Evolutionary conservation across 2,888 invertebrate genomes (phyloP).

Genomic region (Willowsia nigromaculata): DNA sequence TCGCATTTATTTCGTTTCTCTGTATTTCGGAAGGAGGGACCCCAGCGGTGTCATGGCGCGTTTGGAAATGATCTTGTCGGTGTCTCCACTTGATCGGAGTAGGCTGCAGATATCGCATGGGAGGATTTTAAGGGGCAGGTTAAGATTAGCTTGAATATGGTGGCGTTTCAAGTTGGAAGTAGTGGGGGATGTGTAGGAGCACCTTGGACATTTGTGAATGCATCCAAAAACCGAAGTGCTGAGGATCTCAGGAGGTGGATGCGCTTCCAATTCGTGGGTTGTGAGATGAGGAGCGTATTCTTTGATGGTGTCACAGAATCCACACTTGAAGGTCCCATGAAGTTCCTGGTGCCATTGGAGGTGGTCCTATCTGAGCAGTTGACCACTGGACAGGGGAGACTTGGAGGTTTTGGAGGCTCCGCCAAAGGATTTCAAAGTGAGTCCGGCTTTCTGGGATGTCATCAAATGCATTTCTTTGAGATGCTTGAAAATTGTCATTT

Average conservation of each 20-base stretch:
- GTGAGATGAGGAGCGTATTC: not conserved
- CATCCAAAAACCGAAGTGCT: not conserved
- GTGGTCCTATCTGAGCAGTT: not conserved
- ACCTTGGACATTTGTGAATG: not conserved
- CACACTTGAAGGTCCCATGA: not conserved
- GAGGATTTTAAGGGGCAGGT: not conserved
- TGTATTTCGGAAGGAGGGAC: not conserved
- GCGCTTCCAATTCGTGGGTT: not conserved
- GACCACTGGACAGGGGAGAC: not conserved
- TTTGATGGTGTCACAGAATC: not conserved
- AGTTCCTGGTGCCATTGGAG: not conserved
- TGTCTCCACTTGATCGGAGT: not conserved
- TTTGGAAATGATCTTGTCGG: not conserved
- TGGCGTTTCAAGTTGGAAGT: not conserved
- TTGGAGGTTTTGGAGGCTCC: too few species aligned
- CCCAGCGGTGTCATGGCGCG: not conserved
- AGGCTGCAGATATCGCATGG: not conserved
- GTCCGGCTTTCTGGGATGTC: too few species aligned
- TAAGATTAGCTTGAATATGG: not conserved
- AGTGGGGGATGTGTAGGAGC: not conserved
- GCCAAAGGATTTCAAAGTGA: too few species aligned
- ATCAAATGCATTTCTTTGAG: too few species aligned
- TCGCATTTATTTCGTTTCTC: not conserved
- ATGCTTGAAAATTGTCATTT: too few species aligned
- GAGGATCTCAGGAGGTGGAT: not conserved